Percentiles rank a stretch among this genome's conserved stretches.
phyloP scores from a whole-genome alignment of 2,797 vertebrate genomes.

The Channallabes apus region DNA sequence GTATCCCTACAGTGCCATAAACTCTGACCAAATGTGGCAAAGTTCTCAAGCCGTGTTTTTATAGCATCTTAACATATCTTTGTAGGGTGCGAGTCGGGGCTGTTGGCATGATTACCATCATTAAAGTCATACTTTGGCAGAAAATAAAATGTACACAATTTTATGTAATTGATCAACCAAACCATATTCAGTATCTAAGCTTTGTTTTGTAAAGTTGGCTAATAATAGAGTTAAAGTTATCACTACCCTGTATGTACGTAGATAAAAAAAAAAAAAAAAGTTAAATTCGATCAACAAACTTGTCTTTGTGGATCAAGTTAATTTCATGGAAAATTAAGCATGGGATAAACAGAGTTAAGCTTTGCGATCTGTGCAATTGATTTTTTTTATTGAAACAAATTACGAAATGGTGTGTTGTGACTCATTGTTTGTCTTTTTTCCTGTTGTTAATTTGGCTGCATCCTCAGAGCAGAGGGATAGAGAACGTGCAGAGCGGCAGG shows the following conservation, averaged over 20 bases:
- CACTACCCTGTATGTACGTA: not conserved
- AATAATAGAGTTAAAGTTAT: not conserved
- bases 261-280: not conserved
- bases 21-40: slow-evolving; percentile 23
- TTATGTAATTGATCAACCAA: not conserved
- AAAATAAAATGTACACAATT: not conserved
- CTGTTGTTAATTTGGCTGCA: slow-evolving; percentile 4
- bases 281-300: not conserved
- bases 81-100: not conserved
- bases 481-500: slow-evolving; percentile 81
- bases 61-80: not conserved
- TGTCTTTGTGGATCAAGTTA: not conserved
- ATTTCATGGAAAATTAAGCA: not conserved
- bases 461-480: slow-evolving; percentile 86
- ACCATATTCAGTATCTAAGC: not conserved
- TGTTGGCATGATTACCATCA: not conserved
- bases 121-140: slow-evolving; percentile 12
- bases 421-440: not conserved
- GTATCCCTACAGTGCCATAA: not conserved
- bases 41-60: not conserved
- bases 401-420: slow-evolving; percentile 1
- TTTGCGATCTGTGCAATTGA: not conserved
- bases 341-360: not conserved
- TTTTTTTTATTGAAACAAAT: not conserved
- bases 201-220: not conserved